Base-by-base conservation (phyloP, 2,888 invertebrate species). In the Neria commutata region DNA sequence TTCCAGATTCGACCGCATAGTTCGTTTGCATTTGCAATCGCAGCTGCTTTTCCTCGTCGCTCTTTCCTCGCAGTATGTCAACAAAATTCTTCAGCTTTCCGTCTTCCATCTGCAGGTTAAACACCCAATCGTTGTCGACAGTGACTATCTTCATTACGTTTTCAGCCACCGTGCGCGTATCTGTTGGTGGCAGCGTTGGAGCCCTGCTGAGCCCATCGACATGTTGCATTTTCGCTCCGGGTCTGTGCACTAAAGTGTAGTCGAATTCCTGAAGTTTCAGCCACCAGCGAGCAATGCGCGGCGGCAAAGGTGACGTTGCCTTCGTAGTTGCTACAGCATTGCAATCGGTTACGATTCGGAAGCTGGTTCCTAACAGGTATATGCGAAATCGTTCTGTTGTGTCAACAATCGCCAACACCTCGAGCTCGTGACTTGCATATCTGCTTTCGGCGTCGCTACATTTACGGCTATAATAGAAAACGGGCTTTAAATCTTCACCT, bases 341-440 rank as follows among this genome's bases (percentile, higher is more conserved):
- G 49, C 75, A 75, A 60, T 81, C 76, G 0, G 77, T 79, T 2
- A 73, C 54, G 5, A 80, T 65, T 1, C 56, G 61, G 34, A 77
- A 73, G 0, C 17, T n/a, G 17, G 58, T 67, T 1, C 78, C 78
- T 8, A 73, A 61, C 0, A 81, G 26, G 26, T 79, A 81, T 0
- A 70, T 0, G 79, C 79, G 3, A 81, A 60, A 1, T 69, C 71
- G 59, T n/a, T 37, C 79, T 25, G 79, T 40, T 0, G 72, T 66
- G 26, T 61, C 67, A 0, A 67, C 74, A 40, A 73, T 71, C 0
- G 80, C 79, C 5, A 81, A 60, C 0, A 69, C 72, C 59, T 80
- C 81, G 14, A 78, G 56, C 21, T 83, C 81, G 21, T 77, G 74
- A 1, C 73, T 73, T 19, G 74, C 72, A 56, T 76, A 80, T n/a